Conservation (phyloP, 2,888 invertebrate species). For the Drosophila seclusa region DNA sequence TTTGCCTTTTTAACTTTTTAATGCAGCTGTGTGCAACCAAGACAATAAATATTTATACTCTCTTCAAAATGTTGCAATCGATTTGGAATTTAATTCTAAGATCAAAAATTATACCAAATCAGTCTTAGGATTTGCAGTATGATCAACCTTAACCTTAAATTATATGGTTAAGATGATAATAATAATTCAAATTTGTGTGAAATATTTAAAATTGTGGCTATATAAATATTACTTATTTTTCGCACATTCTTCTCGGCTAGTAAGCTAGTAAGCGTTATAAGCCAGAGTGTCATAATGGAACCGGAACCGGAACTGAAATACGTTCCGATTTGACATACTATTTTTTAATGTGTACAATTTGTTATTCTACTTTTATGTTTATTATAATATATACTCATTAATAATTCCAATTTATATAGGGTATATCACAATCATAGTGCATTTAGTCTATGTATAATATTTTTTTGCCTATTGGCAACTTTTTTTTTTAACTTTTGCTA, state of each 20-base stretch:
- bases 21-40: slow-evolving; percentile 1
- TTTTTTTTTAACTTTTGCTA: slow-evolving; percentile 35
- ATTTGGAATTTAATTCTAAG: neutral
- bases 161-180: neutral
- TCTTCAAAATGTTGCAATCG: neutral
- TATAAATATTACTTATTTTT: neutral
- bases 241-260: neutral
- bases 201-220: neutral
- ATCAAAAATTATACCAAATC: neutral
- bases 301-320: neutral
- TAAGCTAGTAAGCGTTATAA: neutral
- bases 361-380: neutral
- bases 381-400: neutral
- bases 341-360: neutral
- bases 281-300: neutral
- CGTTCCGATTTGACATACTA: neutral
- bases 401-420: neutral
- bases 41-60: neutral
- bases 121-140: neutral
- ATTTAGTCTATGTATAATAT: neutral
- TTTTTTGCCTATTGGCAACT: no score
- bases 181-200: no score
- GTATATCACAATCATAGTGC: neutral
- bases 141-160: neutral
- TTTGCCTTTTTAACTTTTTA: slow-evolving; percentile 18